Conservation (phyloP, 30 jellyfish, hydroid and myxozoan species). For the Turritopsis rubra region DNA sequence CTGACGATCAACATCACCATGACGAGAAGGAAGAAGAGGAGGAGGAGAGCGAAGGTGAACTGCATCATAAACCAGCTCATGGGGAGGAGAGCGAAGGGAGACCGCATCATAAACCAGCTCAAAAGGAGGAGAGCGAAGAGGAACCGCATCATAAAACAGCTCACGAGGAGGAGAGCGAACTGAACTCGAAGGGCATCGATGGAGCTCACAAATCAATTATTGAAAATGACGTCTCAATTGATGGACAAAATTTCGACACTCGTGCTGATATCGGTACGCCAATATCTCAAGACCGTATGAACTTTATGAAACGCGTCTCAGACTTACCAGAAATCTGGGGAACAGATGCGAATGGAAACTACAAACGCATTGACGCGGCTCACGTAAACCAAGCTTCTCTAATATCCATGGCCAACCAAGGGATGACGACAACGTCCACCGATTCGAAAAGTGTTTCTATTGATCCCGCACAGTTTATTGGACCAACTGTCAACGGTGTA, state of each 20-base stretch:
- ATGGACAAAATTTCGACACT: neutral
- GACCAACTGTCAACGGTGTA: constrained; percentile 42
- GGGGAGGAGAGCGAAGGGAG: constrained; percentile 38
- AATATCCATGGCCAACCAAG: constrained; percentile 4
- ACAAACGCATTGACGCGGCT: constrained; percentile 20
- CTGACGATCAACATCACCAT: constrained; percentile 33
- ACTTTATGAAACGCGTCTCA: neutral
- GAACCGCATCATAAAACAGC: constrained; percentile 19
- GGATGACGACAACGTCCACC: neutral
- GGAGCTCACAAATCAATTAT: neutral
- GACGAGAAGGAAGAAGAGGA: constrained; percentile 32
- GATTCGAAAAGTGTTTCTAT: neutral
- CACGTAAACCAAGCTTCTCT: neutral
- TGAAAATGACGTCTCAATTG: neutral
- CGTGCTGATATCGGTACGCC: constrained; percentile 12
- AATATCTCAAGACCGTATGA: neutral
- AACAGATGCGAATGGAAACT: constrained; percentile 32
- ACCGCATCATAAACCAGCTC: too few species aligned
- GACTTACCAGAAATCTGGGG: constrained; percentile 42
- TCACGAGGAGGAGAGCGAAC: constrained; percentile 5
- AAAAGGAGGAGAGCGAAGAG: constrained; percentile 22
- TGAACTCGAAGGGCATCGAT: neutral
- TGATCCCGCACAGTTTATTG: neutral
- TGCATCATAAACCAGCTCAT: constrained; percentile 33
- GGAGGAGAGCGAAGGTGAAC: constrained; percentile 44